Conservation (phyloP, 2,797 vertebrate genomes). For the Chanos chanos region DNA sequence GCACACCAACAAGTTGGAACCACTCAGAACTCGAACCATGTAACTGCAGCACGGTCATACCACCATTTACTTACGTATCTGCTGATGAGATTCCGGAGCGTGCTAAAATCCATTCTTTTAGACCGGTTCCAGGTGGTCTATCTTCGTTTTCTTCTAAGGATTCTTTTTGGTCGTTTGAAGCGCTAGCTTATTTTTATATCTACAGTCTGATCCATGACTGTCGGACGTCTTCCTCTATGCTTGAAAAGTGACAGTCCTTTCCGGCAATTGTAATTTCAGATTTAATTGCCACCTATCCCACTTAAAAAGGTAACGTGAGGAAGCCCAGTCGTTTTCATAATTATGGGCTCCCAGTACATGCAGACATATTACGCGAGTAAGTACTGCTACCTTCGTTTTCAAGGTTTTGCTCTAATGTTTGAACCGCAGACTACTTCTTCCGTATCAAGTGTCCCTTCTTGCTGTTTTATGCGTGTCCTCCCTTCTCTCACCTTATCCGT, state of each 20-base stretch:
- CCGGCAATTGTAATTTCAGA: slow-evolving; percentile 12
- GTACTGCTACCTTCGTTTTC: not conserved
- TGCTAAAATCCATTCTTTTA: slow-evolving; percentile 86
- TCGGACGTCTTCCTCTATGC: slow-evolving; percentile 29
- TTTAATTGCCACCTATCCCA: slow-evolving; percentile 20
- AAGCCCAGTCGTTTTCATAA: slow-evolving; percentile 35
- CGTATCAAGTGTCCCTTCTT: slow-evolving; percentile 10
- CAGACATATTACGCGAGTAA: not conserved
- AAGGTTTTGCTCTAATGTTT: not conserved
- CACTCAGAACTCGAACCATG: not conserved
- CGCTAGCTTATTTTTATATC: slow-evolving; percentile 56
- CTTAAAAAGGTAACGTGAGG: slow-evolving; percentile 17
- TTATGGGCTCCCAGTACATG: slow-evolving; percentile 17
- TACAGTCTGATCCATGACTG: slow-evolving; percentile 64
- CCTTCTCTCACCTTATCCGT: slow-evolving; percentile 25
- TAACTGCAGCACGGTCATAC: not conserved
- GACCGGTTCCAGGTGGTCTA: slow-evolving; percentile 43
- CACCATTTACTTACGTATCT: slow-evolving; percentile 84
- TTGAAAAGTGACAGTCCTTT: slow-evolving; percentile 32
- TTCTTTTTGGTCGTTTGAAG: slow-evolving; percentile 19
- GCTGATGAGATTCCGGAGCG: slow-evolving; percentile 84
- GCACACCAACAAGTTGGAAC: slow-evolving; percentile 43
- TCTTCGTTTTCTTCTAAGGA: slow-evolving; percentile 29
- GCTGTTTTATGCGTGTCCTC: slow-evolving; percentile 18
- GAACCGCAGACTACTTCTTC: slow-evolving; percentile 27